A percentile compares a stretch with the other conserved stretches of the same genome.
These are phyloP conservation scores for Argyra leucocephala DNA, from an alignment of 2,888 invertebrate species.

Conservation along the genomic window DNA sequence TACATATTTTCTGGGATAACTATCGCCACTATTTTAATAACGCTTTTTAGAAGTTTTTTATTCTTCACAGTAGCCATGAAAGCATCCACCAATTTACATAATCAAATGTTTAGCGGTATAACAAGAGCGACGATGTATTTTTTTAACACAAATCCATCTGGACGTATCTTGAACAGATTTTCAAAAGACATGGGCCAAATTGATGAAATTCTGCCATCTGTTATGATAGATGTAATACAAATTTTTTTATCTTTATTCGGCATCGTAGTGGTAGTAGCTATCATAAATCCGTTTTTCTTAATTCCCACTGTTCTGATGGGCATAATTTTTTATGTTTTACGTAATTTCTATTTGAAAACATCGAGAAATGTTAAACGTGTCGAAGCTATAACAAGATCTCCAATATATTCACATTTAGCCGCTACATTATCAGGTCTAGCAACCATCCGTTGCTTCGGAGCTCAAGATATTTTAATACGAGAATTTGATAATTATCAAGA, in stretches of 20 bases:
- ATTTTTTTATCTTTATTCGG: conserved; percentile 74
- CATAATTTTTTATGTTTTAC: conserved; percentile 62
- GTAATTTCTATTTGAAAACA: conserved; percentile 67
- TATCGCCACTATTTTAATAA: conserved; percentile 39
- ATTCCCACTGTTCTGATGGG: conserved; percentile 62
- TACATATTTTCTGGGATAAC: conserved; percentile 48
- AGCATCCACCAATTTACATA: conserved; percentile 69
- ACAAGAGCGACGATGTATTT: conserved; percentile 74
- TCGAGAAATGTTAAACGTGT: conserved; percentile 72
- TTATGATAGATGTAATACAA: conserved; percentile 49
- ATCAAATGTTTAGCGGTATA: conserved; percentile 73
- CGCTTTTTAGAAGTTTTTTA: conserved; percentile 40
- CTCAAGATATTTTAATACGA: conserved; percentile 63
- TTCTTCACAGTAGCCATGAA: conserved; percentile 57
- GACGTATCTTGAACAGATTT: conserved; percentile 76
- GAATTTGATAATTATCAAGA: conserved; percentile 79
- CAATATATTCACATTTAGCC: conserved; percentile 88
- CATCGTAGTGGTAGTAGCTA: conserved; percentile 65
- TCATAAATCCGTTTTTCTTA: conserved; percentile 65
- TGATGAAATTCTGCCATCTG: conserved; percentile 42
- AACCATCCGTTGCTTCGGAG: conserved; percentile 82
- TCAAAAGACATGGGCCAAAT: conserved; percentile 73
- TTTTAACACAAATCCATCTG: conserved; percentile 79
- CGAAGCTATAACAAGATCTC: conserved; percentile 81
- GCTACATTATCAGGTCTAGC: conserved; percentile 82